Base-by-base conservation (phyloP, 2,797 vertebrate genomes). In the Coregonus suidteri region DNA sequence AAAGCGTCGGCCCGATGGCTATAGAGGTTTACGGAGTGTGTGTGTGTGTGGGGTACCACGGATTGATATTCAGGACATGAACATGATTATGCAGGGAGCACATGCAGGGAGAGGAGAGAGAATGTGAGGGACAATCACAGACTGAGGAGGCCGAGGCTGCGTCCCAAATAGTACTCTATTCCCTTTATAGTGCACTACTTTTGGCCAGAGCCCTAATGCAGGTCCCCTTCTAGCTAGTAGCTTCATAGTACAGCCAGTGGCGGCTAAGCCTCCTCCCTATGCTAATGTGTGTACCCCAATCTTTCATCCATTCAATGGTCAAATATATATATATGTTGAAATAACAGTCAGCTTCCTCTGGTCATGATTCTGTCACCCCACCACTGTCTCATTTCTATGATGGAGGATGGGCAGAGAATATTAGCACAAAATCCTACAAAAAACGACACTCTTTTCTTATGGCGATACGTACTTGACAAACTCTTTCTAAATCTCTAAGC, bases 61-160 rank as follows among this genome's bases (percentile, higher is more conserved):
- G 64, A 70, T 81, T 77, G 72, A 81, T 81, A 81, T 77, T 81
- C 79, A 71, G 67, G 59, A 59, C 72, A 75, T 77, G 79, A 67
- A 34, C 66, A 6, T 67, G 66, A 67, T 34, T 30, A 16, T 67
- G 59, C n/a, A 20, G n/a, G 59, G 11, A 62, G 9, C 31, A 34
- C 65, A 35, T 67, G 65, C 65, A 67, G 66, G 66, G 67, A 69
- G 35, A 52, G 59, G 25, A 31, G 54, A 76, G 69, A 76, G 65
- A 66, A 71, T 79, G 54, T 65, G 77, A 75, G 74, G 62, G 20
- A 67, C 37, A 18, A 59, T 59, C 18, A 59, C 18, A 59, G 56
- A 59, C 56, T 20, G 56, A 18, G 54, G 54, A 59, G 56, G 31
- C 25, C 25, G 25, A 25, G 25, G 25, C 25, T 25, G 25, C 25